Conservation (phyloP, 2,888 invertebrate species). For the Diachrysia chrysitis region DNA sequence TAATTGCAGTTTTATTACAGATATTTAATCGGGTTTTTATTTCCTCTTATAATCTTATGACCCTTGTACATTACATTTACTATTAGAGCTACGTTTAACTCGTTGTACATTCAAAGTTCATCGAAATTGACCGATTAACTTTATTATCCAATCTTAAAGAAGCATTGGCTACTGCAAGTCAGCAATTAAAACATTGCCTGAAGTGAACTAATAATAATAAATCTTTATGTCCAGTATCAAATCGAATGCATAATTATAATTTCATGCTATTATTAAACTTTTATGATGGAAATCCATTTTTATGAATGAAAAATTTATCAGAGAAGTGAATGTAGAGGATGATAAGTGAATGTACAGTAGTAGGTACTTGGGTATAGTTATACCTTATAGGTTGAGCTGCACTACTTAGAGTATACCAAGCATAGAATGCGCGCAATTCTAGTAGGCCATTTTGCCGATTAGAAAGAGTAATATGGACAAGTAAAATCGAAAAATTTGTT, state of each 20-base stretch:
- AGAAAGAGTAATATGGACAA: no score
- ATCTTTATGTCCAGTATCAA: background rate
- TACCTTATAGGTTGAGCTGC: no score
- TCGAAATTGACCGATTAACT: constrained; percentile 22
- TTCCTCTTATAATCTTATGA: constrained; percentile 17
- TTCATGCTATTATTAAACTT: constrained; percentile 7
- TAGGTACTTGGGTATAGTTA: no score
- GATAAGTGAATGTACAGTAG: no score
- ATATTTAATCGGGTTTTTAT: constrained; percentile 32
- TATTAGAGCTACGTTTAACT: constrained; percentile 19
- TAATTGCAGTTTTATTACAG: constrained; percentile 20
- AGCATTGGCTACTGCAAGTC: constrained; percentile 11
- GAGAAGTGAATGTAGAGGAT: background rate
- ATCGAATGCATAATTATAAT: background rate
- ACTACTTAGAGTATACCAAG: no score
- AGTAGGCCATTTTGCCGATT: no score
- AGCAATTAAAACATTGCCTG: constrained; percentile 13
- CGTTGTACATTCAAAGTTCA: constrained; percentile 8
- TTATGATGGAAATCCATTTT: background rate
- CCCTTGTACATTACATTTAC: constrained; percentile 14
- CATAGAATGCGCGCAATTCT: no score
- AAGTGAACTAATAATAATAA: constrained; percentile 14
- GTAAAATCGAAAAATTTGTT: no score
- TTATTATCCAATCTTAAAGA: constrained; percentile 17
- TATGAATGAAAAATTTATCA: constrained; percentile 1